Conservation (phyloP, 2,113 vertebrate genomes). For the Psilopsiagon aymara region DNA sequence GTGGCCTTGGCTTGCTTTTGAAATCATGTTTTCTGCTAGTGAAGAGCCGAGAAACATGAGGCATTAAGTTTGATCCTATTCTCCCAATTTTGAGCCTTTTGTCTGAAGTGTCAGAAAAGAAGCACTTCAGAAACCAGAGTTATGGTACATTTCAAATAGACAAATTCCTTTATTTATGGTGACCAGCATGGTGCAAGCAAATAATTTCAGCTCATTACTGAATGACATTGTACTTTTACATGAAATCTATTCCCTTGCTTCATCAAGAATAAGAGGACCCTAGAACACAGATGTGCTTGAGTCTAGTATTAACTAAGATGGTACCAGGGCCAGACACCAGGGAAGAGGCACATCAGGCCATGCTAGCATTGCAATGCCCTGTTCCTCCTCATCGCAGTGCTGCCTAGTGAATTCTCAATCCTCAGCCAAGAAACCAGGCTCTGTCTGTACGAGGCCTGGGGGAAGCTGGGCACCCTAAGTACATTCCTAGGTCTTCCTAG, state of each 20-base stretch:
- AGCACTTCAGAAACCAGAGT: not conserved
- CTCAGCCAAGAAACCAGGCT: not conserved
- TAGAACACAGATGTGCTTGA: not conserved
- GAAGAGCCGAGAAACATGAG: not conserved
- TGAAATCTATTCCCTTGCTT: not conserved
- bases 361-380: not conserved
- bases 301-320: not conserved
- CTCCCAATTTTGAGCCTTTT: not conserved
- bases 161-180: not conserved
- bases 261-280: not conserved
- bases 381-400: not conserved
- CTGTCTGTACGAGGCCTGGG: not conserved
- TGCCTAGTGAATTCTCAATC: not conserved
- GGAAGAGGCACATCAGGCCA: not conserved
- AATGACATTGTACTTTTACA: not conserved
- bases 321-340: not conserved
- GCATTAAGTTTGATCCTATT: not conserved
- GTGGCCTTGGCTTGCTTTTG: not conserved
- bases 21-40: constrained; percentile 6
- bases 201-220: not conserved
- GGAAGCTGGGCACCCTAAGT: not conserved
- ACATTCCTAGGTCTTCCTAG: not conserved
- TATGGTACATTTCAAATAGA: not conserved
- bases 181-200: not conserved
- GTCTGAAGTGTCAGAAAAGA: not conserved